Conservation (phyloP, 2,113 vertebrate genomes). For the Mustela nigripes region DNA sequence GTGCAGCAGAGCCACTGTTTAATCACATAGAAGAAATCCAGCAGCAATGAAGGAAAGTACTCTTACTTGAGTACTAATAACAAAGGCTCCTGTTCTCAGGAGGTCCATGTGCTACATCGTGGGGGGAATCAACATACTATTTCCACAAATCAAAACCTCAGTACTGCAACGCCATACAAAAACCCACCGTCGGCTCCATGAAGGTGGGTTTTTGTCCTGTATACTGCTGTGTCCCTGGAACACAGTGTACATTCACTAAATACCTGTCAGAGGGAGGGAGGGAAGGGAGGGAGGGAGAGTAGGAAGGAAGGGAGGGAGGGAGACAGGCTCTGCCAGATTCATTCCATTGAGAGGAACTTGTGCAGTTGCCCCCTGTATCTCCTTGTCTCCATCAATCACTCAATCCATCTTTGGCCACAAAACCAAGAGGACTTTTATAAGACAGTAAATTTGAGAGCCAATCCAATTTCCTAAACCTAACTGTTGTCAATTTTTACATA, state of each 20-base stretch:
- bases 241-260: neutral
- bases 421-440: neutral
- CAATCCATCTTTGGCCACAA: neutral
- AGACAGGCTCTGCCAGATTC: neutral
- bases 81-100: neutral
- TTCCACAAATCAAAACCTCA: neutral
- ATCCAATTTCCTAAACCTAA: conserved; percentile 19
- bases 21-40: neutral
- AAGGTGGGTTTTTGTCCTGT: neutral
- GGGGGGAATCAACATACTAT: neutral
- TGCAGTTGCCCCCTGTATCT: no score
- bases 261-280: neutral
- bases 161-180: neutral
- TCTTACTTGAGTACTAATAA: neutral
- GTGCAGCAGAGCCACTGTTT: neutral
- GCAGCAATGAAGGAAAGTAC: neutral
- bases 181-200: neutral
- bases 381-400: neutral
- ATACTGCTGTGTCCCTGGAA: neutral
- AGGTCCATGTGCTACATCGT: neutral
- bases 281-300: neutral
- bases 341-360: fast-evolving
- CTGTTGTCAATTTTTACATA: neutral
- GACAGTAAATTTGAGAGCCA: neutral
- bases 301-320: neutral